A percentile compares a stretch with the other conserved stretches of the same genome.
phyloP scores from a whole-genome alignment of 1,140 invertebrate genomes.

The Macrobrachium rosenbergii region DNA sequence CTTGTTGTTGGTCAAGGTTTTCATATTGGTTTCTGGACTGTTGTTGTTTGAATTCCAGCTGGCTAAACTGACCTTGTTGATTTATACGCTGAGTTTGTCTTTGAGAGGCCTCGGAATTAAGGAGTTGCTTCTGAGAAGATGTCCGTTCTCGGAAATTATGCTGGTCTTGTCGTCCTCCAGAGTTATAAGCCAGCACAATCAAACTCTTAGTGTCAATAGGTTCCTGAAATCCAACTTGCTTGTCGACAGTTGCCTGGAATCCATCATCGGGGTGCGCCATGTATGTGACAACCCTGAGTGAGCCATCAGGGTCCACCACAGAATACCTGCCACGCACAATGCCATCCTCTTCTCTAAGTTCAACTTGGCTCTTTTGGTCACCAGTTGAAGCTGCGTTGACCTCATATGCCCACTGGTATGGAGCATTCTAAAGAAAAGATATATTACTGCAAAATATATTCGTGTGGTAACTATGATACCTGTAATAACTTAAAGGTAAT shows the following conservation, averaged over 20 bases:
- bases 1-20: neutral
- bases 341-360: slow-evolving; percentile 30
- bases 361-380: slow-evolving; percentile 32
- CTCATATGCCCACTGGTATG: slow-evolving; percentile 48
- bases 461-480: neutral
- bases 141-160: too few relatives aligned
- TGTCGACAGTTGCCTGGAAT: slow-evolving; percentile 34
- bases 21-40: neutral
- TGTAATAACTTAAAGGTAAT: neutral
- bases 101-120: too few relatives aligned
- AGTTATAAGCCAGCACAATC: neutral
- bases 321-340: slow-evolving; percentile 38
- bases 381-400: slow-evolving; percentile 23
- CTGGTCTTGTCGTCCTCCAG: neutral
- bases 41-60: neutral
- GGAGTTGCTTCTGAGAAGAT: neutral
- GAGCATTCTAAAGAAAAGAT: neutral
- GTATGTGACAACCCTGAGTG: slow-evolving; percentile 39
- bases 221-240: neutral
- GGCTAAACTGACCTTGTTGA: neutral
- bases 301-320: slow-evolving; percentile 36
- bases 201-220: neutral
- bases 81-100: neutral
- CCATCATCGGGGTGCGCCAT: slow-evolving; percentile 31
- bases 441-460: neutral